phyloP scores from a whole-genome alignment of 1,140 invertebrate species.

The Lasioglossum baleicum region DNA sequence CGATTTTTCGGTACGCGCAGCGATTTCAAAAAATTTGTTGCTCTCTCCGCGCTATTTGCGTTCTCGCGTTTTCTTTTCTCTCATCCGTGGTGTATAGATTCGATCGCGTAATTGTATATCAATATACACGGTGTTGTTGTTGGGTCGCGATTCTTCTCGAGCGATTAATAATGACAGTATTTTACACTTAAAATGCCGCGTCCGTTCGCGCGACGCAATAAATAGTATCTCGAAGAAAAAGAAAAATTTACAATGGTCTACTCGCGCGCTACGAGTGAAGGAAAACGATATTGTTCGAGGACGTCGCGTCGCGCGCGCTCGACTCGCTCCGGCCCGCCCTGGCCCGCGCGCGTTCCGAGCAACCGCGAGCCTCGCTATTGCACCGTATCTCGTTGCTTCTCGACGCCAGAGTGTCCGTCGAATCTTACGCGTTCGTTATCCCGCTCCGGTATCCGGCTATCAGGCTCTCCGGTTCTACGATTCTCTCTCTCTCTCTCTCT shows the following conservation, averaged over 20 bases:
- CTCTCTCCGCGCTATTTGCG: slow-evolving; percentile 15
- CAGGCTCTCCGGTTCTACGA: background rate
- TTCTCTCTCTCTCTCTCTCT: background rate
- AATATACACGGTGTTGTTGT: slow-evolving; percentile 49
- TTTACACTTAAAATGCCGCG: slow-evolving; percentile 78
- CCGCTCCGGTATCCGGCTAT: slow-evolving; percentile 41
- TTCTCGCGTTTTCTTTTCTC: background rate
- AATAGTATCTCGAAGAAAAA: slow-evolving; percentile 76
- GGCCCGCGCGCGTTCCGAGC: slow-evolving; percentile 30
- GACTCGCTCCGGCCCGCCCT: slow-evolving; percentile 24
- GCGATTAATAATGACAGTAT: slow-evolving; percentile 78
- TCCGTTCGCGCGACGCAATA: slow-evolving; percentile 73
- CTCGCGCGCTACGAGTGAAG: slow-evolving; percentile 51
- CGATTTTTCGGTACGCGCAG: background rate
- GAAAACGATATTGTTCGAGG: slow-evolving; percentile 48
- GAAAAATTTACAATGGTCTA: slow-evolving; percentile 75
- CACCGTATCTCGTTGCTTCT: slow-evolving; percentile 66
- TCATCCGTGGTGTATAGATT: slow-evolving; percentile 59
- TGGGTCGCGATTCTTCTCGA: slow-evolving; percentile 74
- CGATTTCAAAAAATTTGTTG: slow-evolving; percentile 28
- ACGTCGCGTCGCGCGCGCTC: slow-evolving; percentile 25
- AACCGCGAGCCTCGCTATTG: slow-evolving; percentile 70
- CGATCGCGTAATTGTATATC: slow-evolving; percentile 71
- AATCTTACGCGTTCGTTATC: slow-evolving; percentile 33
- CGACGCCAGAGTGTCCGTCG: slow-evolving; percentile 28